Conservation (phyloP, 2,888 invertebrate genomes). For the Callimorpha dominula region DNA sequence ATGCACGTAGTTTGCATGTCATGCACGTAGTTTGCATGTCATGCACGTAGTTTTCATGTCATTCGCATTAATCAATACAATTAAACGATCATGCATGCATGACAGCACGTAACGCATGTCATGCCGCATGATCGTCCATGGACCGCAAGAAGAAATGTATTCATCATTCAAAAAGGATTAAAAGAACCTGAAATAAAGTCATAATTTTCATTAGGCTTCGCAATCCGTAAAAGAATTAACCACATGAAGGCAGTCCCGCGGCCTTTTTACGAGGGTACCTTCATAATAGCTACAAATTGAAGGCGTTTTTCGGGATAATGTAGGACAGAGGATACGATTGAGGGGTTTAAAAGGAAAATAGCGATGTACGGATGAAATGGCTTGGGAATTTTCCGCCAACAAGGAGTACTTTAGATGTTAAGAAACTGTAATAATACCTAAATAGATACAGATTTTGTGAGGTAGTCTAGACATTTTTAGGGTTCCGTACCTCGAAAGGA, state of each 20-base stretch:
- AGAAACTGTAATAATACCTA: background rate
- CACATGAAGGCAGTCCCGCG: background rate
- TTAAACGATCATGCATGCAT: no score
- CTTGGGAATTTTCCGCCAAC: background rate
- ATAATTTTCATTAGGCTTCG: background rate
- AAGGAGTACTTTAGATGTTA: background rate
- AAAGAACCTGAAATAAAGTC: background rate
- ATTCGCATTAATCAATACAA: no score
- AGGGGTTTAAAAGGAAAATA: conserved; percentile 7
- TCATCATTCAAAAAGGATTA: no score
- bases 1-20: no score
- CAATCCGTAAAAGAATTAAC: background rate
- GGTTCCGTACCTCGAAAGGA: no score
- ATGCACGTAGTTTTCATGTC: no score
- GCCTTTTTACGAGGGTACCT: background rate
- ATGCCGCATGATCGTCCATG: no score
- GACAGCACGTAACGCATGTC: no score
- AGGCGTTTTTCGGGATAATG: background rate
- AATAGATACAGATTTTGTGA: background rate
- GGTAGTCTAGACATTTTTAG: background rate
- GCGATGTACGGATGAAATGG: background rate
- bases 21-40: no score
- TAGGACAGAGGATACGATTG: background rate
- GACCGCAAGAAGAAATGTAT: no score
- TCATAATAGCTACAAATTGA: background rate